Conservation (phyloP, 2,113 vertebrate species). For the Neofelis nebulosa region DNA sequence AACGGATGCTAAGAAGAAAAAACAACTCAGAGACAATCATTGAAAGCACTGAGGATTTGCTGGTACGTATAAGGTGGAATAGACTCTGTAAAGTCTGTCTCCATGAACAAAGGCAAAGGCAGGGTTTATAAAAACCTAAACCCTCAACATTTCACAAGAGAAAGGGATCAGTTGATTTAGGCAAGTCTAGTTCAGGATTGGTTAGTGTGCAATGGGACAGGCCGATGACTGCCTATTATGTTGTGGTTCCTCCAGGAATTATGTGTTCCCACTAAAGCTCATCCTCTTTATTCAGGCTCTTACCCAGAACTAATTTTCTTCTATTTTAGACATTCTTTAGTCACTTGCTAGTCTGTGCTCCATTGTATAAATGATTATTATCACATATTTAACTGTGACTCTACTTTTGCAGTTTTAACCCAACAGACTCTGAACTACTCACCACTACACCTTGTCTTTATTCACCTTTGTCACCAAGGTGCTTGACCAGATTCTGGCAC, state of each 20-base stretch:
- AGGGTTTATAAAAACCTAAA: conserved; percentile 2
- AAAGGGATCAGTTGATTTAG: background rate
- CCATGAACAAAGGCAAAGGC: background rate
- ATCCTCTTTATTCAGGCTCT: background rate
- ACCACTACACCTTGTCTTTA: background rate
- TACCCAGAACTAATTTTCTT: background rate
- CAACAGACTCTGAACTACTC: background rate
- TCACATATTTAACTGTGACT: background rate
- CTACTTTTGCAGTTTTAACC: conserved; percentile 18
- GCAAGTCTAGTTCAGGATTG: background rate
- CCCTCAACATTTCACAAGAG: background rate
- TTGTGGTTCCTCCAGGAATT: background rate
- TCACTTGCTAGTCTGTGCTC: background rate
- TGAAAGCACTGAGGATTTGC: background rate
- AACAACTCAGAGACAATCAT: background rate
- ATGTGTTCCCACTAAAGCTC: background rate
- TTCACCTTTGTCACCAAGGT: background rate
- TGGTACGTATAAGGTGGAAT: background rate
- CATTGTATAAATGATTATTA: background rate
- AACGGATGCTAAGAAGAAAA: background rate
- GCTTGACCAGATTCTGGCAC: background rate
- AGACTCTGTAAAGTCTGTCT: background rate
- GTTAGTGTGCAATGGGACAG: background rate
- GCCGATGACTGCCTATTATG: background rate
- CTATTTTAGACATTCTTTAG: background rate